Evolutionary conservation across 2,888 invertebrate genomes (phyloP), one percentile per base, ranked within the genome.

Genomic region (Sycophila texana): DNA sequence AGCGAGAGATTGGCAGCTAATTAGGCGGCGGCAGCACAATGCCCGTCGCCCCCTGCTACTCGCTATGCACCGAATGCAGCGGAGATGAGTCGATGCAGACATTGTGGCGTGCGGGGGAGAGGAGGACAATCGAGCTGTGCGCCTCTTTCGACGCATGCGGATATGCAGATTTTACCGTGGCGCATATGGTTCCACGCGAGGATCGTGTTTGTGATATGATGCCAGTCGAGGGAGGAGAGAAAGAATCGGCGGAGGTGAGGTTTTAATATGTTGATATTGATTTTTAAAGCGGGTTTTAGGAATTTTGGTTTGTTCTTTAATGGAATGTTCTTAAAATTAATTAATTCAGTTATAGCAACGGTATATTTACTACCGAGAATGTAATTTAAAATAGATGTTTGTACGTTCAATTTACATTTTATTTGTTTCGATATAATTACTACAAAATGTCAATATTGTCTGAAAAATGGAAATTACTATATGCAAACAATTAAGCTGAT

Each of bases 1-100:
- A 51, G 58, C 68, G 58, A 72, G 72, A 73, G 51, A 72, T 77
- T 67, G 60, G 39, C 39, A 39, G 61, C 79, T 79, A 81, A 79
- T 81, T 81, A 79, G 73, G 16, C 70, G 16, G 13, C 26, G 14
- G n/a, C 22, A 1, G 26, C 39, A 73, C 68, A 57, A 73, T 72
- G 30, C 66, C 49, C 30, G 5, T 0, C n/a, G 39, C 10, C 18
- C 58, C 58, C 49, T 55, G 61, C 22, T 16, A 16, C 55, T 47
- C n/a, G 51, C 18, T 60, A 14, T 49, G 47, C 16, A 49, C 18
- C 49, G 18, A 61, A 4, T 53, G 63, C 73, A 53, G 47, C 53
- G 39, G 20, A 61, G 39, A 67, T 16, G 26, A 61, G 22, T 7
- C 55, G 63, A 63, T 76, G 70, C 76, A 76, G 55, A 13, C 30